Conservation (phyloP, 30 jellyfish, hydroid and myxozoan genomes). For the Chironex yamaguchii region DNA sequence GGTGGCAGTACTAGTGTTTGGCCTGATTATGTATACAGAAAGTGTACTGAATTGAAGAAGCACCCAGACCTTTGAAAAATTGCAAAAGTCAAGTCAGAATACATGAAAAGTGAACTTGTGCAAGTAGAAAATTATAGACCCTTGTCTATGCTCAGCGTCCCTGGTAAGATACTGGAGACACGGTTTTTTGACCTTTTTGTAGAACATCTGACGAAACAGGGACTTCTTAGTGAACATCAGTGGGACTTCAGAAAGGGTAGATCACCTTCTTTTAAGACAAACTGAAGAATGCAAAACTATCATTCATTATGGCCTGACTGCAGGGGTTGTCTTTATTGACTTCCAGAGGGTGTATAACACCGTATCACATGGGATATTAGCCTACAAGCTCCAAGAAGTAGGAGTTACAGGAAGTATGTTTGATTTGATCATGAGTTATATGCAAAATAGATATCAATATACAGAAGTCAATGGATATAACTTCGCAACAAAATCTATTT, state of each 20-base stretch:
- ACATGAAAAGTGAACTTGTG: no score
- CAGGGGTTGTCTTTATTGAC: conserved; percentile 66
- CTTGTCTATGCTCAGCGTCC: conserved; percentile 43
- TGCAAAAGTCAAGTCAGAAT: no score
- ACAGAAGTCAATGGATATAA: conserved; percentile 56
- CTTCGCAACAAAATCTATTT: conserved; percentile 32
- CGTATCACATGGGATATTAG: conserved; percentile 25
- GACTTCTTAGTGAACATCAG: conserved; percentile 57
- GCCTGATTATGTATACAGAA: no score
- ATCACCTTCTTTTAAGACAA: conserved; percentile 53
- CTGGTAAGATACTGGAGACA: conserved; percentile 64
- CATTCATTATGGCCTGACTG: conserved; percentile 54
- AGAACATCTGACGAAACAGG: conserved; percentile 25
- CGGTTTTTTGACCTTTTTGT: conserved; percentile 32
- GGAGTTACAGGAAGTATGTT: conserved; percentile 61
- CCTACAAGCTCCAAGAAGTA: conserved; percentile 53
- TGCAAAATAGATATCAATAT: conserved; percentile 57
- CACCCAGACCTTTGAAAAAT: no score
- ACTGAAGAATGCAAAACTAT: conserved; percentile 60
- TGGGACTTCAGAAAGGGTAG: conserved; percentile 54
- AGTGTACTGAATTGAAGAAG: no score
- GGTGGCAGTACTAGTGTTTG: no score
- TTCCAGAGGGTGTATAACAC: conserved; percentile 51
- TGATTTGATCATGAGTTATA: conserved; percentile 38
- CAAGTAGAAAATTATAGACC: no score